These are phyloP conservation scores for Diplazon laetatorius DNA, from an alignment of 2,888 invertebrate species.

Conservation along the genomic window DNA sequence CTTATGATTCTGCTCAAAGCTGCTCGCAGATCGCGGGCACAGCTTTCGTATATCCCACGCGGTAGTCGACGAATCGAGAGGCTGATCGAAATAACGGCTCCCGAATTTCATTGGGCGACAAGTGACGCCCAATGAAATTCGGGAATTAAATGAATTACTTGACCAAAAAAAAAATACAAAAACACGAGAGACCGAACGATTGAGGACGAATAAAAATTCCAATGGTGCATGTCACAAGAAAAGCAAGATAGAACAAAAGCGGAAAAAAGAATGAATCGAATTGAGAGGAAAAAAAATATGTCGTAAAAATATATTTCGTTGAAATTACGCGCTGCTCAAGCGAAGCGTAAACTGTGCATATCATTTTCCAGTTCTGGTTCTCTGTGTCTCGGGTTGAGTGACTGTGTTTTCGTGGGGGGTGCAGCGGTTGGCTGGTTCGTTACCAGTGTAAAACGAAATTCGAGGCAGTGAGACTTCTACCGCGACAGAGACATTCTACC, in stretches of 20 bases:
- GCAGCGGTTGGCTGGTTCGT: too few relatives aligned
- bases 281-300: constrained; percentile 28
- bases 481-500: neutral
- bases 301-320: constrained; percentile 45
- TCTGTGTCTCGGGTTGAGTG: neutral
- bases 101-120: constrained; percentile 30
- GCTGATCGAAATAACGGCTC: constrained; percentile 49
- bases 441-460: neutral
- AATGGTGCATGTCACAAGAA: neutral
- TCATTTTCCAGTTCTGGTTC: constrained; percentile 31
- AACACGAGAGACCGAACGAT: constrained; percentile 18
- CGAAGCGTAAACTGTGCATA: constrained; percentile 62
- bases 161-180: constrained; percentile 16
- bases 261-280: constrained; percentile 6
- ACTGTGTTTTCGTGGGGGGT: too few relatives aligned
- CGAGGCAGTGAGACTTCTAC: neutral
- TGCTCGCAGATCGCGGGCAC: constrained; percentile 44
- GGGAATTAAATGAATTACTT: neutral
- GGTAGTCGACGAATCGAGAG: constrained; percentile 32
- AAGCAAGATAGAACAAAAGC: neutral
- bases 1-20: too few relatives aligned
- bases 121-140: constrained; percentile 5
- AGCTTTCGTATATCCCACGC: constrained; percentile 21
- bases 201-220: constrained; percentile 11
- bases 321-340: constrained; percentile 54